phyloP scores from a whole-genome alignment of 2,888 invertebrate genomes.

The Salticus scenicus region DNA sequence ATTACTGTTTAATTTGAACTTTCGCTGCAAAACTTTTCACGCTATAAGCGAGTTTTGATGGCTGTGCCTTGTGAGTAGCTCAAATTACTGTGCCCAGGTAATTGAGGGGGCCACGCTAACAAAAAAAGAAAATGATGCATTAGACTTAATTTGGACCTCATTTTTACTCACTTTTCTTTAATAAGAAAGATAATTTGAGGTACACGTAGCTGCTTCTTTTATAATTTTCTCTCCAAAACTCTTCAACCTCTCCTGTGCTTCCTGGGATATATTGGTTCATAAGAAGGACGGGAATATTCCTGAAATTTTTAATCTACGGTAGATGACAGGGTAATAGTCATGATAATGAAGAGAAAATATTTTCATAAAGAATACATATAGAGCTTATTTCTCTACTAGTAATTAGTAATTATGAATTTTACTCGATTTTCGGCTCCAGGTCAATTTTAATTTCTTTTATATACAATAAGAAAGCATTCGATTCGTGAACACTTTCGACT shows the following conservation, averaged over 20 bases:
- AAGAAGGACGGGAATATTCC: too few relatives aligned
- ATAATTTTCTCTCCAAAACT: background rate
- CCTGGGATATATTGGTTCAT: background rate
- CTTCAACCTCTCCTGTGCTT: too few relatives aligned
- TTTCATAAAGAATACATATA: too few relatives aligned
- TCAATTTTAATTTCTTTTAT: too few relatives aligned
- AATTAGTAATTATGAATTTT: too few relatives aligned
- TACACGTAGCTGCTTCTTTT: slow-evolving; percentile 16
- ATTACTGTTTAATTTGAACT: slow-evolving; percentile 67
- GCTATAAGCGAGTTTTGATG: slow-evolving; percentile 66
- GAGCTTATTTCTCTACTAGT: too few relatives aligned
- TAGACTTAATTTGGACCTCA: slow-evolving; percentile 59
- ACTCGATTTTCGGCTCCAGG: too few relatives aligned
- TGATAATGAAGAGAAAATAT: too few relatives aligned
- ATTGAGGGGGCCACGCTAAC: slow-evolving; percentile 44
- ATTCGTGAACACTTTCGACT: too few relatives aligned
- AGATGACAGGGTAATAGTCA: too few relatives aligned
- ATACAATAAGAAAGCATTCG: too few relatives aligned
- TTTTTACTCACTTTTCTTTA: slow-evolving; percentile 62
- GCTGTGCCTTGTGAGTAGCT: slow-evolving; percentile 21
- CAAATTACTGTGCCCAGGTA: slow-evolving; percentile 55
- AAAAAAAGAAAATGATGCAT: slow-evolving; percentile 45
- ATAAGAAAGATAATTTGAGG: slow-evolving; percentile 62
- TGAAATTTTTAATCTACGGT: too few relatives aligned
- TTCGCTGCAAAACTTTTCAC: slow-evolving; percentile 39